Conservation (phyloP, 2,113 vertebrate genomes). For the Lophius piscatorius region DNA sequence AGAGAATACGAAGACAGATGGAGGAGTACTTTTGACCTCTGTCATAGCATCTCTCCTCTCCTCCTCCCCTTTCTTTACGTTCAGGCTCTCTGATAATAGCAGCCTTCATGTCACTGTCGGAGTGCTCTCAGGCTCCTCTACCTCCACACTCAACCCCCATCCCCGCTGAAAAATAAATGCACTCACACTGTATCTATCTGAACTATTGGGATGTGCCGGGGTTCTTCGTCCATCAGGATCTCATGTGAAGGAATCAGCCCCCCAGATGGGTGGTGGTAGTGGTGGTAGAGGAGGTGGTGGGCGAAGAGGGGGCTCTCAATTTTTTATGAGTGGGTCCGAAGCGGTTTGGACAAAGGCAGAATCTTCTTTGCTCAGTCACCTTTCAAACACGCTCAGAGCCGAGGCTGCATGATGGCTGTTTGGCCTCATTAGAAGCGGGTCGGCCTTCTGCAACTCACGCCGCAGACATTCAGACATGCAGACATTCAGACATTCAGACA, state of each 20-base stretch:
- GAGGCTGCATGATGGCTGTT: conserved; percentile 36
- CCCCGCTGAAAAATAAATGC: conserved; percentile 71
- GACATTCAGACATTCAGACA: too few species aligned
- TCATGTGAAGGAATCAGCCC: conserved; percentile 72
- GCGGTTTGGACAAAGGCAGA: conserved; percentile 55
- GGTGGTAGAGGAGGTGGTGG: conserved; percentile 14
- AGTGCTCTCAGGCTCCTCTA: conserved; percentile 55
- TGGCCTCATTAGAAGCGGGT: conserved; percentile 26
- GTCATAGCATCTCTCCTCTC: conserved; percentile 7
- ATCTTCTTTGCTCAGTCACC: conserved; percentile 32
- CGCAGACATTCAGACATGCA: too few species aligned
- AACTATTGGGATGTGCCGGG: conserved; percentile 51
- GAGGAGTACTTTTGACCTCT: conserved; percentile 39
- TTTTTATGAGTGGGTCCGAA: conserved; percentile 75
- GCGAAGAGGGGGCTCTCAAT: conserved; percentile 66
- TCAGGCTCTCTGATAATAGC: conserved; percentile 36
- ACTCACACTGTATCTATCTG: conserved; percentile 50
- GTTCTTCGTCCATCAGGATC: conserved; percentile 57
- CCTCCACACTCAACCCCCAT: conserved; percentile 40
- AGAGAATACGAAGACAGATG: background rate
- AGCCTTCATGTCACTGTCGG: conserved; percentile 45
- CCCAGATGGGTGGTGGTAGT: conserved; percentile 53
- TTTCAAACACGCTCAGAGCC: conserved; percentile 41
- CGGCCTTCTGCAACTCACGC: background rate
- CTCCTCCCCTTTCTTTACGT: conserved; percentile 11